Base-by-base conservation (phyloP, 2,888 invertebrate species). In the Oscheius sp. region DNA sequence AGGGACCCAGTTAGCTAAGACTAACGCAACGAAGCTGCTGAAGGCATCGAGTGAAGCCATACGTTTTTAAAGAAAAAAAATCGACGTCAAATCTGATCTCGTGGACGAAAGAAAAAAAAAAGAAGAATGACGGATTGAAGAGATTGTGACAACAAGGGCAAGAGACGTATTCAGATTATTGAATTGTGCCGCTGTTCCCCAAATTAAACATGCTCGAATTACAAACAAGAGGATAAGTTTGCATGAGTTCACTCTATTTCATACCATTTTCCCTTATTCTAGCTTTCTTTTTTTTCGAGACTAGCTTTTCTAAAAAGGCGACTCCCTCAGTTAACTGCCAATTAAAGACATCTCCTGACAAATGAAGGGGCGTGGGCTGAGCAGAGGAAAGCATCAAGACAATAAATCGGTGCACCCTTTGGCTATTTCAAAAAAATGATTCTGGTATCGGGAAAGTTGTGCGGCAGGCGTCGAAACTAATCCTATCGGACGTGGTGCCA, bases 331-430 rank as follows among this genome's bases (percentile, higher is more conserved):
- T 43, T 41, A 61, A 61, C 61, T 41, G 23, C 21, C 61, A 61
- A 61, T 61, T 61, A 61, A 61, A 61, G 61, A 12, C 61, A 61
- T 61, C 61, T 45, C 61, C 45, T 61, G 61, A 61, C 45, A 61
- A 61, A 41, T 61, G 43, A 13, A n/a, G 21, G 35, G 45, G 61
- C 61, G 61, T 61, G 61, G 61, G 61, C 61, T 13, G 41, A 13
- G 43, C 43, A 18, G 43, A 61, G 41, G 27, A 61, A 61, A 43
- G 45, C 45, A 45, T n/a, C 43, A 43, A 41, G 61, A 61, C 61
- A 43, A 61, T 61, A 61, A 61, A 61, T 61, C 61, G 41, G 61
- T 23, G 49, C 45, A 23, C 61, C 21, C 43, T 63, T 63, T 63
- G 23, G 63, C 43, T 13, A 23, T 63, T 63, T 63, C 43, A 43